Conservation (phyloP, 2,888 invertebrate genomes). For the Phyllotreta cruciferae region DNA sequence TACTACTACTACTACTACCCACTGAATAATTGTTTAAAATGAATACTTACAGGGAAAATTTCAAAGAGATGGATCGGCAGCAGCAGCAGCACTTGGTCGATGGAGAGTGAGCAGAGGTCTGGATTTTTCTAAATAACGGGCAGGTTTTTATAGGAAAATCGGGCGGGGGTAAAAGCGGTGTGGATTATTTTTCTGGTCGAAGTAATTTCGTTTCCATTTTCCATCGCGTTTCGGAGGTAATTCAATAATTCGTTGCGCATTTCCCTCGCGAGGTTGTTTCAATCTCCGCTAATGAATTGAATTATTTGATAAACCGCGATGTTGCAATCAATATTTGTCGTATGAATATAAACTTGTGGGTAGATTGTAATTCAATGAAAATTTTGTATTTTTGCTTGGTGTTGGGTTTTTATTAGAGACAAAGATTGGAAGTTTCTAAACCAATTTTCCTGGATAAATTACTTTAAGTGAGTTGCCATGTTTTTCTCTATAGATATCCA, state of each 20-base stretch:
- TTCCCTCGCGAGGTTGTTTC: constrained; percentile 41
- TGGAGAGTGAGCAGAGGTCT: constrained; percentile 6
- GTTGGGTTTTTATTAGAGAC: no score
- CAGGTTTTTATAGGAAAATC: constrained; percentile 34
- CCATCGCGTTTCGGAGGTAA: constrained; percentile 40
- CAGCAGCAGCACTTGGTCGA: background rate
- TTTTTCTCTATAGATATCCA: no score
- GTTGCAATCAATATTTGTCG: constrained; percentile 15
- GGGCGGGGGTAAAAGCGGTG: background rate
- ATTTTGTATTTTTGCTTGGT: no score
- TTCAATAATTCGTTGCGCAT: constrained; percentile 43
- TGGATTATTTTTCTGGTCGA: constrained; percentile 24
- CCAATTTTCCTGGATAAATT: no score
- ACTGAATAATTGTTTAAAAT: background rate
- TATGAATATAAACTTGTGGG: no score
- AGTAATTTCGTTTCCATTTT: constrained; percentile 46
- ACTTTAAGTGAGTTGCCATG: no score
- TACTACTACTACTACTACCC: no score
- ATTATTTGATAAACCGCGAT: constrained; percentile 29
- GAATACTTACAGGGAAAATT: background rate
- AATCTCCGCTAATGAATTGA: constrained; percentile 28
- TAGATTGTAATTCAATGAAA: no score
- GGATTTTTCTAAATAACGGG: constrained; percentile 33
- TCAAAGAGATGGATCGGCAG: background rate
- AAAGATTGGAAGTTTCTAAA: no score